phyloP scores from a whole-genome alignment of 92 coral and sea anemone genomes.

The Diadumene lineata region DNA sequence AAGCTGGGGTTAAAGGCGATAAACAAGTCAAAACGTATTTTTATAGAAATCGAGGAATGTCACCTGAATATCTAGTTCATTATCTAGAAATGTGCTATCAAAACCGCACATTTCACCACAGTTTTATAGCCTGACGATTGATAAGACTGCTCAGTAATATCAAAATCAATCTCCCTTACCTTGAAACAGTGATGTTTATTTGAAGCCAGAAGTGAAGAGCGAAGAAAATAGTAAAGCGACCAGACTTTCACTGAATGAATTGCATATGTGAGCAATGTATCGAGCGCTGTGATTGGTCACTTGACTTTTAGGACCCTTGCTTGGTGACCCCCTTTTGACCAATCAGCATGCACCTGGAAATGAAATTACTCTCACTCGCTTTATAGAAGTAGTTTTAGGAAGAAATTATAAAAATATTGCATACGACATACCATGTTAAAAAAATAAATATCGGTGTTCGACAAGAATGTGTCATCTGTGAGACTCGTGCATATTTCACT shows the following conservation, averaged over 20 bases:
- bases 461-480: background rate
- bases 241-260: constrained; percentile 35
- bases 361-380: background rate
- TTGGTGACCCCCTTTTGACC: constrained; percentile 40
- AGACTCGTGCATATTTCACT: background rate
- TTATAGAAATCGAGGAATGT: constrained; percentile 17
- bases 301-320: constrained; percentile 4
- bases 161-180: constrained; percentile 13
- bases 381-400: background rate
- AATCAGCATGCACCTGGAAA: constrained; percentile 28
- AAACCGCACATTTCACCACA: constrained; percentile 39
- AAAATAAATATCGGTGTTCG: background rate
- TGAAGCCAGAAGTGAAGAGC: constrained; percentile 20
- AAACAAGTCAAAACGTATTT: constrained; percentile 37
- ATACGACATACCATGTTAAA: background rate
- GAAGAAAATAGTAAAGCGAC: constrained; percentile 25
- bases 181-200: constrained; percentile 6
- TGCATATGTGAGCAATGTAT: constrained; percentile 46
- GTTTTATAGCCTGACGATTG: constrained; percentile 21
- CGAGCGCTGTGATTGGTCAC: constrained; percentile 33
- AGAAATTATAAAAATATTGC: background rate
- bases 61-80: background rate
- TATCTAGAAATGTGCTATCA: constrained; percentile 10
- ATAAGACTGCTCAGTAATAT: background rate
- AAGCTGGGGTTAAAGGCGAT: constrained; percentile 36